Base-by-base conservation (phyloP, 1,140 invertebrate genomes). In the Trachymyrmex septentrionalis region DNA sequence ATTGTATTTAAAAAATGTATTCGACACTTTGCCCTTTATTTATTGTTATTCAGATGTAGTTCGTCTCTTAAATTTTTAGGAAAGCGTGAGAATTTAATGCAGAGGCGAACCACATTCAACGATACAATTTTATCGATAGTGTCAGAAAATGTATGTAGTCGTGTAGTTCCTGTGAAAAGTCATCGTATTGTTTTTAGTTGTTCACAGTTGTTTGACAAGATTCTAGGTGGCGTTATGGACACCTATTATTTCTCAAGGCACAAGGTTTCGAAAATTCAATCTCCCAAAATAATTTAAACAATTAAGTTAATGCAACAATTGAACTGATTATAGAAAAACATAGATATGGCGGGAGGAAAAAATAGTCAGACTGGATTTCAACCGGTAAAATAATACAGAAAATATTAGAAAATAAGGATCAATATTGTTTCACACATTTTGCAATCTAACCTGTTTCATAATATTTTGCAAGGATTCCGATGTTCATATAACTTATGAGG, bases 401-500 rank as follows among this genome's bases (percentile, higher is more conserved):
- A 76, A 76, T 73, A 69, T 64, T 57, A 69, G 69, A 78, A 64
- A 16, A 4, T 53, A n/a, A 14, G 24, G 6, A 16, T 0, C 14
- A 30, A 34, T 66, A 50, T 34, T 30, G 53, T 38, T 61, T 84
- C 78, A 81, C 61, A 76, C 67, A 71, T 19, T 85, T 85, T 77
- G n/a, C 21, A 10, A 57, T 86, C 12, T 82, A 63, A 87, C 88
- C 61, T 90, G 34, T 30, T 86, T 73, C 64, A 61, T 88, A 14
- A 44, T 24, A 19, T 95, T 96, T 80, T 91, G 6, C 12, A 69
- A 98, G 97, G 98, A 98, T 92, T 97, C 97, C 76, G 98, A 99
- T 96, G 98, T 99, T 80, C 97, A 99, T 93, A 99, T 99, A 88
- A 98, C 98, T 5, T 99, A 97, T 93, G 99, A 99, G 95, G 99